Conservation (phyloP, 1,140 invertebrate genomes). For the Augochlora pura region DNA sequence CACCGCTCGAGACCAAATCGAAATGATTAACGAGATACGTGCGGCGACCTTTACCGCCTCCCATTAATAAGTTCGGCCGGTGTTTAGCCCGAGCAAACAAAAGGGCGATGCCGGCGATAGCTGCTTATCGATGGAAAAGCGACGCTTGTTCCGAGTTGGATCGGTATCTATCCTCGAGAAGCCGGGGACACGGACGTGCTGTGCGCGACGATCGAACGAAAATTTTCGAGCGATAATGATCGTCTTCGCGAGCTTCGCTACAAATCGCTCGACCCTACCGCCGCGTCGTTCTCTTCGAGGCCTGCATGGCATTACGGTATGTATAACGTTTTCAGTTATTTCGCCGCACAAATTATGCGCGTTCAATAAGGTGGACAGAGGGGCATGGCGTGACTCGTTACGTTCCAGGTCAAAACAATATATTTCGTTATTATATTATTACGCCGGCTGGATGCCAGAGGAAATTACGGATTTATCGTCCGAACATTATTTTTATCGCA, state of each 20-base stretch:
- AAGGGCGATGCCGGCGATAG: constrained; percentile 48
- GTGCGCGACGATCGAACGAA: not conserved
- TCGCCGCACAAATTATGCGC: constrained; percentile 62
- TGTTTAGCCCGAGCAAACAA: constrained; percentile 42
- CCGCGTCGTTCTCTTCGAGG: not conserved
- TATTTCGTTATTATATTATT: constrained; percentile 78
- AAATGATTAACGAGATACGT: constrained; percentile 48
- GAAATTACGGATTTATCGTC: constrained; percentile 69
- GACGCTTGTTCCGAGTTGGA: constrained; percentile 32
- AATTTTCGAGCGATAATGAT: not conserved
- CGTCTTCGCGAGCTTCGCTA: constrained; percentile 7
- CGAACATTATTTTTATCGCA: constrained; percentile 61
- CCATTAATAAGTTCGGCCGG: constrained; percentile 49
- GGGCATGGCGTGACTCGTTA: constrained; percentile 74
- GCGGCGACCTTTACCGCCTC: constrained; percentile 39
- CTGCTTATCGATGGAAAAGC: constrained; percentile 43
- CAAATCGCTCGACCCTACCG: constrained; percentile 29
- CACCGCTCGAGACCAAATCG: constrained; percentile 13
- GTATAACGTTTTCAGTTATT: constrained; percentile 47
- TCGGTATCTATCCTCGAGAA: constrained; percentile 5
- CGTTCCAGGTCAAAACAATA: constrained; percentile 77
- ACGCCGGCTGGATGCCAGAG: constrained; percentile 55
- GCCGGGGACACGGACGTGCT: no score
- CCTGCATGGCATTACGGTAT: constrained; percentile 6
- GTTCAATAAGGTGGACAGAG: constrained; percentile 71